Evolutionary conservation across 1,140 invertebrate genomes (phyloP).

Genomic region (Drosophila cardini): DNA sequence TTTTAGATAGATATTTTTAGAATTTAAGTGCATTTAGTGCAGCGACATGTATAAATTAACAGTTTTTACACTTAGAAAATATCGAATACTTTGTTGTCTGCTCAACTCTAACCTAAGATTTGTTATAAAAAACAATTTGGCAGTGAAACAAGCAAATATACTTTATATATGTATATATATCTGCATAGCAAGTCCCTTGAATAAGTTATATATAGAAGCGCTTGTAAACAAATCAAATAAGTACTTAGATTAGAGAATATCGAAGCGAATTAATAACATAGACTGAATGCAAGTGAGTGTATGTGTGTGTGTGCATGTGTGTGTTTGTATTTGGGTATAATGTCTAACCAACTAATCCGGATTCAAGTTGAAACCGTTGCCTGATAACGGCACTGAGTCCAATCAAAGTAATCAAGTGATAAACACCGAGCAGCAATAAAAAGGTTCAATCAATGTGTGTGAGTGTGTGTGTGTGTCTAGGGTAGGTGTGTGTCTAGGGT

Average conservation of each 20-base stretch:
- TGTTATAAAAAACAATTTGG: constrained; percentile 1
- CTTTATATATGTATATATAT: not conserved
- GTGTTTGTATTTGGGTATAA: not conserved
- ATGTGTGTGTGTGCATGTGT: too few species aligned
- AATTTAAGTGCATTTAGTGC: not conserved
- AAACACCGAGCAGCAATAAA: constrained; percentile 14
- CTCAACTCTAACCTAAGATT: not conserved
- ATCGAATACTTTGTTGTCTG: too few species aligned
- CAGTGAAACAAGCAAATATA: not conserved
- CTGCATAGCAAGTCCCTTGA: not conserved
- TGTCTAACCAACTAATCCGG: constrained; percentile 33
- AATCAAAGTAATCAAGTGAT: constrained; percentile 35
- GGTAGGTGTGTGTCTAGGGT: too few species aligned
- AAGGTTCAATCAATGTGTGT: constrained; percentile 3
- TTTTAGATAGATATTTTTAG: too few species aligned
- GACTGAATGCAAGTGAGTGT: constrained; percentile 5
- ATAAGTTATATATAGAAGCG: not conserved
- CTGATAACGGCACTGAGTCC: constrained; percentile 25
- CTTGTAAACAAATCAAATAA: constrained; percentile 25
- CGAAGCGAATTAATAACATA: not conserved
- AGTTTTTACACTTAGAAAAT: not conserved
- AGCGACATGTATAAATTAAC: too few species aligned
- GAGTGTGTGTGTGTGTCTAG: too few species aligned
- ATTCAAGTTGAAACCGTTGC: constrained; percentile 16
- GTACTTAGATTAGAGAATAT: not conserved